These are phyloP conservation scores for Conus canariensis DNA, from an alignment of 2,888 invertebrate genomes.

Conservation along the genomic window DNA sequence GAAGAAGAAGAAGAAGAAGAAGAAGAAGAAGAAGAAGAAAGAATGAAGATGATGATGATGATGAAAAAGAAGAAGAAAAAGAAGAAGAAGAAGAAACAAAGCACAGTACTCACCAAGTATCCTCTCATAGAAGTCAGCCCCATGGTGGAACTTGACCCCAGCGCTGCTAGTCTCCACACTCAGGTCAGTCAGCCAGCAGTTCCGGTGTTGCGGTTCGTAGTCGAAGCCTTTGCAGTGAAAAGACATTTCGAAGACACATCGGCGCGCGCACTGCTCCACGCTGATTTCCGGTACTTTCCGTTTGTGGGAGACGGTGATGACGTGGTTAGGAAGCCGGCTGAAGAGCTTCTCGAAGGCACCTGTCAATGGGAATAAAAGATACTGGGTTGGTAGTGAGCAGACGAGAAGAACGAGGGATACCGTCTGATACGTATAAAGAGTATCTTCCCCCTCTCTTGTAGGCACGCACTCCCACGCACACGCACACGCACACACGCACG, in stretches of 20 bases:
- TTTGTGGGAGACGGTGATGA: constrained; percentile 69
- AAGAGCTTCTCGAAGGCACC: constrained; percentile 72
- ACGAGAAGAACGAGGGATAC: too few species aligned
- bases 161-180: constrained; percentile 60
- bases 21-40: too few species aligned
- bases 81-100: too few species aligned
- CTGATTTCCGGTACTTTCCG: constrained; percentile 66
- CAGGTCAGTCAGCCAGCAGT: constrained; percentile 72
- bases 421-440: too few species aligned
- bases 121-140: constrained; percentile 71
- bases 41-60: too few species aligned
- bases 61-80: too few species aligned
- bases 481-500: not conserved
- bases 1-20: too few species aligned
- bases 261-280: constrained; percentile 74
- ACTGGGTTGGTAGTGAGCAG: not conserved
- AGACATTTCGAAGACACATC: constrained; percentile 71
- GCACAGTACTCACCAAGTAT: constrained; percentile 61
- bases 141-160: constrained; percentile 62
- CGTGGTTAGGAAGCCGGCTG: constrained; percentile 72
- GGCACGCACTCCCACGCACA: not conserved
- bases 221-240: constrained; percentile 74
- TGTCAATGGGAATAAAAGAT: constrained; percentile 49
- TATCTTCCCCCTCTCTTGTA: too few species aligned
- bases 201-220: constrained; percentile 62